Evolutionary conservation across 2,797 vertebrate genomes (phyloP), one percentile per base, ranked within the genome.

Genomic region (Xiphorhynchus erythropygius): DNA sequence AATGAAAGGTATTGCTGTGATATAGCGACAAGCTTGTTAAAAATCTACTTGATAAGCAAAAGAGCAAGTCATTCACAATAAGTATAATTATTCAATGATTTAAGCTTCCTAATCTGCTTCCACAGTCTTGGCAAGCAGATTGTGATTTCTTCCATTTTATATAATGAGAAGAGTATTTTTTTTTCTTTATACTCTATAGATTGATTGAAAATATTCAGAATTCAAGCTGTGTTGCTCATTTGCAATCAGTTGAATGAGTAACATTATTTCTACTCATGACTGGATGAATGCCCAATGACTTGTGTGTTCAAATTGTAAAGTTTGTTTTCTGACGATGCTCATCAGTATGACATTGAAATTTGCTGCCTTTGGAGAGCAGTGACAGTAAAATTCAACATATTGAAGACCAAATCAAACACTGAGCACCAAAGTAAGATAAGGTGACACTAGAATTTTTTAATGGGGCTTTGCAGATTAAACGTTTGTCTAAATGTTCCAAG

Each of bases 121-220:
- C 87, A 95, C 82, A 91, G 44, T 67, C 91, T 93, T 96, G 85
- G 82, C 94, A 97, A 96, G 95, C 94, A 96, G 87, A 95, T 64
- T 89, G 59, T 93, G 91, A 93, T 93, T 95, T 94, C 79, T 96
- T 96, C 89, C 79, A 93, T 94, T 96, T 96, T 90, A 73, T 95
- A 53, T 96, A 96, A 97, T 88, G 90, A 95, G 83, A 84, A 65
- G 83, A 91, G 69, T 47, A 18, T 74, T 95, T 97, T 97, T 97
- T 71, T 92, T 89, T 84, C 65, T 88, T 92, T 85, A 92, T 91
- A 81, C 83, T 96, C 91, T 90, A 91, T 96, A 86, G 87, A 94
- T 91, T 97, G 95, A 97, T 97, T 96, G 94, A 94, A 97, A 95
- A 96, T 97, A 97, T 96, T 97, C 94, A 96, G 74, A 88, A 96